Conservation (phyloP, 2,888 invertebrate genomes). For the Drosophila fungiperda region DNA sequence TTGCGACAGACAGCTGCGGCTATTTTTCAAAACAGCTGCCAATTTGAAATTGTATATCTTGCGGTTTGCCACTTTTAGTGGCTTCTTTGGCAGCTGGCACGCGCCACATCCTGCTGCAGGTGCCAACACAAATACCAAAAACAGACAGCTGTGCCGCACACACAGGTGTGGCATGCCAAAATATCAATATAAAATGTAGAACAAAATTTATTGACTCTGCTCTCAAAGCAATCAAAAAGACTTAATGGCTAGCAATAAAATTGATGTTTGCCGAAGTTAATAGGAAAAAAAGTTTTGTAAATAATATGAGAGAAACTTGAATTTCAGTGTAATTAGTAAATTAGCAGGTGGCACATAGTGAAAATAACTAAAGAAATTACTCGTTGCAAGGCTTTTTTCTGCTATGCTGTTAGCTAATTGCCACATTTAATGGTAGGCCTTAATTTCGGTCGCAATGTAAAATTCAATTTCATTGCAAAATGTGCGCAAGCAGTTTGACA, state of each 20-base stretch:
- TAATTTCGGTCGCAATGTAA: conserved; percentile 6
- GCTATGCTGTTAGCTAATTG: neutral
- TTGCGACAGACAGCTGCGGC: conserved; percentile 41
- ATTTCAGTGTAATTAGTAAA: neutral
- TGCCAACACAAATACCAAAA: conserved; percentile 1
- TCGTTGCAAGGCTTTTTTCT: neutral
- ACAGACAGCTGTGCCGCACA: neutral
- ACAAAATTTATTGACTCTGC: neutral
- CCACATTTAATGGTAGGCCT: conserved; percentile 5
- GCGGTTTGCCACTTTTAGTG: conserved; percentile 39
- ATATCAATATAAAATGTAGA: conserved; percentile 1
- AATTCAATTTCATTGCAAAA: conserved; percentile 30
- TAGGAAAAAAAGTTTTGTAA: neutral
- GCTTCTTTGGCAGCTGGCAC: conserved; percentile 42
- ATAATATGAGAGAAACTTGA: neutral
- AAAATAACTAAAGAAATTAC: neutral
- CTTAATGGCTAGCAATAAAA: neutral
- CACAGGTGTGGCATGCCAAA: neutral
- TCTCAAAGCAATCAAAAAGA: neutral
- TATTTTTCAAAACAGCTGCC: conserved; percentile 58
- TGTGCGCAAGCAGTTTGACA: conserved; percentile 44
- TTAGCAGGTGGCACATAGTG: neutral
- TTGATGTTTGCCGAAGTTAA: neutral
- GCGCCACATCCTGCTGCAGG: conserved; percentile 51
- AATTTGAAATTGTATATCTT: conserved; percentile 69